phyloP scores from a whole-genome alignment of 2,113 vertebrate species.

The Amazona vittata region DNA sequence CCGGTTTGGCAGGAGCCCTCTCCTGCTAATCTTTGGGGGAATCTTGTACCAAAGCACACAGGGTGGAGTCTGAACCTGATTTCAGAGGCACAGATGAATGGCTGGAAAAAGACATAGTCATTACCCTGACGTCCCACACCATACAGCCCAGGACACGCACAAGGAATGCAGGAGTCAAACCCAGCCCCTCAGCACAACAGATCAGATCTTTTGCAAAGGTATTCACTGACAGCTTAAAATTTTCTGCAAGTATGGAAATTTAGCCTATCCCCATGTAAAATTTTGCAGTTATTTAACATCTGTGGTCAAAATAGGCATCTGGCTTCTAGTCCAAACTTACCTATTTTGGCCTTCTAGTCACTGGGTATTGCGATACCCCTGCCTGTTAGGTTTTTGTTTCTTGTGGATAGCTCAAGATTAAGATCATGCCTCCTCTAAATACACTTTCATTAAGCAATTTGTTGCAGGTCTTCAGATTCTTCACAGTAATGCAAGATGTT shows the following conservation, averaged over 20 bases:
- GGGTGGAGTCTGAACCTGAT: constrained; percentile 52
- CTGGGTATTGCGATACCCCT: neutral
- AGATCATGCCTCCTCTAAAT: neutral
- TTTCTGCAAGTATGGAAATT: neutral
- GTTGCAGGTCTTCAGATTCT: neutral
- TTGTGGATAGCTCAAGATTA: neutral
- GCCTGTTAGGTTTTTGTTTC: neutral
- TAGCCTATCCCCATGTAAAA: neutral
- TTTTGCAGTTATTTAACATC: neutral
- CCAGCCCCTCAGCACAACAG: neutral
- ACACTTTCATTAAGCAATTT: neutral
- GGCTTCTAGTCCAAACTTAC: neutral
- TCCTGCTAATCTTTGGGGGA: constrained; percentile 5
- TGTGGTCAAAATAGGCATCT: neutral
- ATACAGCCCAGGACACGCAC: neutral
- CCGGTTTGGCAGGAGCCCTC: constrained; percentile 14
- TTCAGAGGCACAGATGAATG: neutral
- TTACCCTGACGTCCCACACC: neutral
- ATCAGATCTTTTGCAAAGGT: neutral
- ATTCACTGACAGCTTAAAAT: neutral
- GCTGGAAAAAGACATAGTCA: neutral
- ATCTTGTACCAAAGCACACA: constrained; percentile 47
- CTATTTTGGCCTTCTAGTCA: neutral
- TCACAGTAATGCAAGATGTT: neutral
- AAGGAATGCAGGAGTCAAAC: neutral